Evolutionary conservation across 1,140 invertebrate species (phyloP).

Genomic region (Octopus sinensis): DNA sequence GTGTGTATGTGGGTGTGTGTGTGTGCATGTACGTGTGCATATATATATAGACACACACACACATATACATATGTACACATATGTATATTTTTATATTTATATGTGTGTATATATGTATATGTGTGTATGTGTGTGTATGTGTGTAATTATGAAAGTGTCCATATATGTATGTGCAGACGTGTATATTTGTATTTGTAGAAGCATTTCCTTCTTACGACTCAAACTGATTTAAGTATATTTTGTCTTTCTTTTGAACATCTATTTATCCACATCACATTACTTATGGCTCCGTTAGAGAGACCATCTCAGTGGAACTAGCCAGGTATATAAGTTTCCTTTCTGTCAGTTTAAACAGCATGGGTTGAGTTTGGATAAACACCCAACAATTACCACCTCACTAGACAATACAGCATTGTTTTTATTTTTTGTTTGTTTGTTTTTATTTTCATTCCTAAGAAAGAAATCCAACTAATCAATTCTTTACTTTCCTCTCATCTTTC

Average conservation of each 20-base stretch:
- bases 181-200: neutral
- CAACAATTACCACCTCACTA: neutral
- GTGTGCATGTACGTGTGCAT: too few relatives aligned
- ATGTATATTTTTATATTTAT: too few relatives aligned
- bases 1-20: too few relatives aligned
- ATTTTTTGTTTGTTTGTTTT: neutral
- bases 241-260: slow-evolving; percentile 26
- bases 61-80: too few relatives aligned
- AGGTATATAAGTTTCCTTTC: slow-evolving; percentile 34
- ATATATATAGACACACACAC: too few relatives aligned
- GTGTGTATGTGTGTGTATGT: neutral
- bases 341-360: slow-evolving; percentile 10
- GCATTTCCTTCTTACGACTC: neutral
- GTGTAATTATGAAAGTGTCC: neutral
- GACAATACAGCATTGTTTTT: neutral
- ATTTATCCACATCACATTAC: neutral
- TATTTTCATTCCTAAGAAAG: neutral
- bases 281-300: slow-evolving; percentile 36
- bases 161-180: neutral
- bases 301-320: slow-evolving; percentile 43
- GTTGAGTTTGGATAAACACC: neutral
- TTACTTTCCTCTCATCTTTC: too few relatives aligned
- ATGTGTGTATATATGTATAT: too few relatives aligned
- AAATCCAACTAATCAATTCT: too few relatives aligned
- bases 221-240: slow-evolving; percentile 3